These are phyloP conservation scores for Cardinalis cardinalis DNA, from an alignment of 2,113 vertebrate species.

Conservation along the genomic window DNA sequence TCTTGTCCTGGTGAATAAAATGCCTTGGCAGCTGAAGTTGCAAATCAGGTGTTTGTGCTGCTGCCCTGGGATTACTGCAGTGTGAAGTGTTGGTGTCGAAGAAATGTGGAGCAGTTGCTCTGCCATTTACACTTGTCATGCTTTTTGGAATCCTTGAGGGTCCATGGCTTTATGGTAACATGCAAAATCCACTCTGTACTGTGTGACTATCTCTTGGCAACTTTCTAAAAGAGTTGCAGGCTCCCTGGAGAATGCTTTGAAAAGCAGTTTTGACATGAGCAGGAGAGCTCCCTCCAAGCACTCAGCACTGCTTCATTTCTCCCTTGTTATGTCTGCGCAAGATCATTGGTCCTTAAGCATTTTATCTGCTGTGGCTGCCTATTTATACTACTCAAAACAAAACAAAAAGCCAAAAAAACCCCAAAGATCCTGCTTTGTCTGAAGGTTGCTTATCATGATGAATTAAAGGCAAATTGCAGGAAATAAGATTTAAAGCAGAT, in stretches of 20 bases:
- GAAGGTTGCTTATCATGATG: not conserved
- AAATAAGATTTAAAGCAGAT: not conserved
- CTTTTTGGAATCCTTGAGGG: not conserved
- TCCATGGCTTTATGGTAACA: not conserved
- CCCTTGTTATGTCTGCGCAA: not conserved
- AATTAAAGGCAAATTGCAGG: constrained; percentile 1
- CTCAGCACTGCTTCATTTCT: not conserved
- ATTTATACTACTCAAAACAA: not conserved
- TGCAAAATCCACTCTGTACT: fast-evolving
- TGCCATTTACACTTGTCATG: not conserved
- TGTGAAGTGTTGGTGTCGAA: not conserved
- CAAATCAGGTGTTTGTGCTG: not conserved
- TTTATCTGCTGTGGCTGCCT: not conserved
- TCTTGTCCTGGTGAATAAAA: not conserved
- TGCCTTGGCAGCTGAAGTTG: not conserved
- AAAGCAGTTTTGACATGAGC: not conserved
- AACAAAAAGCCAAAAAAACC: not conserved
- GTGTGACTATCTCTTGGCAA: not conserved
- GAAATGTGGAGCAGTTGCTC: not conserved
- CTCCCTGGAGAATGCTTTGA: not conserved
- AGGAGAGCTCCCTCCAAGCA: not conserved
- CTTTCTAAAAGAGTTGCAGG: not conserved
- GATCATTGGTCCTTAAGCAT: not conserved
- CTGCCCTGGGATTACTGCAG: not conserved
- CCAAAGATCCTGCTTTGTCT: not conserved